Evolutionary conservation across 2,113 vertebrate species (phyloP).

Genomic region (Pelodiscus sinensis): DNA sequence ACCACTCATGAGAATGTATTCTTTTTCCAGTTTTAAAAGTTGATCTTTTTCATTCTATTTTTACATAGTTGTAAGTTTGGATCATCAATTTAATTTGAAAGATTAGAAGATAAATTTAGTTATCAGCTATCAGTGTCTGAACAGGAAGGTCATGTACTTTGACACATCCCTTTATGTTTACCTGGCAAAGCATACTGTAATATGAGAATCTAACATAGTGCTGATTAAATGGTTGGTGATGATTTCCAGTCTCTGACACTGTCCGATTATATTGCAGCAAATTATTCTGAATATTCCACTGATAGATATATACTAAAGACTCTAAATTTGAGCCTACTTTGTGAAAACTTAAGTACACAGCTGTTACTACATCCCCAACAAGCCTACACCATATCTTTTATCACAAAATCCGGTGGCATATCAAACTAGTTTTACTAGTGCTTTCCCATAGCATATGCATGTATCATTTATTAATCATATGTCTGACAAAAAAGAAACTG

Average conservation of each 20-base stretch:
- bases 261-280: neutral
- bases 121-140: slow-evolving; percentile 22
- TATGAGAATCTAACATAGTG: neutral
- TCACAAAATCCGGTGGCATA: neutral
- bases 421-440: neutral
- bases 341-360: slow-evolving; percentile 41
- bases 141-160: slow-evolving; percentile 10
- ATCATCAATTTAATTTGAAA: neutral
- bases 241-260: neutral
- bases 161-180: neutral
- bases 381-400: neutral
- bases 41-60: neutral
- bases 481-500: neutral
- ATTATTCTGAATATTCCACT: neutral
- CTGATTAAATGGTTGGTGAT: neutral
- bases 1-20: neutral
- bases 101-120: neutral
- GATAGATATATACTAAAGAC: rapidly evolving
- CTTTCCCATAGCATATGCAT: neutral
- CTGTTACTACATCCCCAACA: slow-evolving; percentile 5
- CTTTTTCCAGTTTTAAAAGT: neutral
- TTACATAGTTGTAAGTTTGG: neutral
- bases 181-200: neutral
- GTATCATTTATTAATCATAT: neutral
- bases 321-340: neutral